phyloP scores from a whole-genome alignment of 2,113 vertebrate species.

The Odontesthes bonariensis region DNA sequence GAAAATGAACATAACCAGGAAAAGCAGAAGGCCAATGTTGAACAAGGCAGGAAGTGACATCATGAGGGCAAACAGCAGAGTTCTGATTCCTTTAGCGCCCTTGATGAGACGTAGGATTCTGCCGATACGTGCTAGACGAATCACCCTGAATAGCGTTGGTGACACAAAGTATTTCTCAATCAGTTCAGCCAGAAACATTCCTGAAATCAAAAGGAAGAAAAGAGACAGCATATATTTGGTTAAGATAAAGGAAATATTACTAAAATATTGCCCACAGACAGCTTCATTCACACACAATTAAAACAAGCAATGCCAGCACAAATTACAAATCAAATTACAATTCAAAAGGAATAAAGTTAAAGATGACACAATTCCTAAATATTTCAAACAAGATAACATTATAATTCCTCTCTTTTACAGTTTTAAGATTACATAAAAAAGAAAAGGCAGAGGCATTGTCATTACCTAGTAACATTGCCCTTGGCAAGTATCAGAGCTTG shows the following conservation, averaged over 20 bases:
- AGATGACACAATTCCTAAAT: no score
- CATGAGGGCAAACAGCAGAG: conserved; percentile 98
- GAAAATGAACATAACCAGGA: conserved; percentile 99
- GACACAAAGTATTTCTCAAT: conserved; percentile 99
- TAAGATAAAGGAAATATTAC: neutral
- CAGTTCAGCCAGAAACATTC: conserved; percentile 98
- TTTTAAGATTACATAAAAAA: neutral
- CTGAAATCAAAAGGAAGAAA: conserved; percentile 72
- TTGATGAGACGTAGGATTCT: conserved; percentile 98
- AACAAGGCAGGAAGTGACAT: conserved; percentile 99
- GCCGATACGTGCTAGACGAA: conserved; percentile 97
- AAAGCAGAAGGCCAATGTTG: conserved; percentile 97
- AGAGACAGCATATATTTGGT: conserved; percentile 23
- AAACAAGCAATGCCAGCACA: no score
- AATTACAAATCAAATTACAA: no score
- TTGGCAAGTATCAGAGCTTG: neutral
- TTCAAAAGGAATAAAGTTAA: neutral
- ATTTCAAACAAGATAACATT: no score
- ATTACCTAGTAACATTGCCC: neutral
- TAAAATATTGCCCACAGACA: neutral
- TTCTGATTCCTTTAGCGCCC: conserved; percentile 97
- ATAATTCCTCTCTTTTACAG: no score
- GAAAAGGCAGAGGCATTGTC: neutral
- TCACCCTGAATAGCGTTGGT: conserved; percentile 97
- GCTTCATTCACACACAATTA: neutral